These are phyloP conservation scores for Pseudocheirus occidentalis DNA, from an alignment of 2,797 vertebrate species.

Conservation along the genomic window DNA sequence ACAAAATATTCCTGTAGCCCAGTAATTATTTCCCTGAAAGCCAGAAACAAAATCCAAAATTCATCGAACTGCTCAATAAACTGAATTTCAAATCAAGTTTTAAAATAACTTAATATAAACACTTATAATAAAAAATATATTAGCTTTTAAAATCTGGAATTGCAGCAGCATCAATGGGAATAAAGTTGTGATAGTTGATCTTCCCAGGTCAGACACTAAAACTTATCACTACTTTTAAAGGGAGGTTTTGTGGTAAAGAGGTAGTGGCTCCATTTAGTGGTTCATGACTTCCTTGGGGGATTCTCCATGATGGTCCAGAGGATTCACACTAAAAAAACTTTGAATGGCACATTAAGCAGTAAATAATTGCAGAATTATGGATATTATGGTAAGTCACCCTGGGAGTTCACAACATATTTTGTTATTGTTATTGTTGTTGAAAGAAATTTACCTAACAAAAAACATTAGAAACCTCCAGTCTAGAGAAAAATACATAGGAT, in stretches of 20 bases:
- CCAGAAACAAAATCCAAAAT: slow-evolving; percentile 72
- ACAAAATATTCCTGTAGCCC: slow-evolving; percentile 82
- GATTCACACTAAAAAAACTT: neutral
- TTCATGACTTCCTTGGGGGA: neutral
- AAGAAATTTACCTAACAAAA: neutral
- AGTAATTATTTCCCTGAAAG: slow-evolving; percentile 79
- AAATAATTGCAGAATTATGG: neutral
- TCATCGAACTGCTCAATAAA: slow-evolving; percentile 68
- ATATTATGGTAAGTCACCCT: neutral
- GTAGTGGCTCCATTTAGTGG: neutral
- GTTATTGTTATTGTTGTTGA: neutral
- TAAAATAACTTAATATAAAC: slow-evolving; percentile 54
- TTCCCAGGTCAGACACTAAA: slow-evolving; percentile 18
- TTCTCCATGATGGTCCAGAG: neutral
- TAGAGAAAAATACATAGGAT: neutral
- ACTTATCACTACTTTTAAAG: neutral
- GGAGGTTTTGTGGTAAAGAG: neutral
- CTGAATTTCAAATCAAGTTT: slow-evolving; percentile 65
- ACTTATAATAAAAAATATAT: slow-evolving; percentile 2
- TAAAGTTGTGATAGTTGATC: neutral
- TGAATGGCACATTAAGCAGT: neutral
- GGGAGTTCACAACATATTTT: neutral
- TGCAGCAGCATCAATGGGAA: neutral
- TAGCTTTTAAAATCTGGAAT: neutral
- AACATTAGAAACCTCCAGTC: neutral